phyloP scores from a whole-genome alignment of 2,113 vertebrate genomes.

The Piaya cayana region DNA sequence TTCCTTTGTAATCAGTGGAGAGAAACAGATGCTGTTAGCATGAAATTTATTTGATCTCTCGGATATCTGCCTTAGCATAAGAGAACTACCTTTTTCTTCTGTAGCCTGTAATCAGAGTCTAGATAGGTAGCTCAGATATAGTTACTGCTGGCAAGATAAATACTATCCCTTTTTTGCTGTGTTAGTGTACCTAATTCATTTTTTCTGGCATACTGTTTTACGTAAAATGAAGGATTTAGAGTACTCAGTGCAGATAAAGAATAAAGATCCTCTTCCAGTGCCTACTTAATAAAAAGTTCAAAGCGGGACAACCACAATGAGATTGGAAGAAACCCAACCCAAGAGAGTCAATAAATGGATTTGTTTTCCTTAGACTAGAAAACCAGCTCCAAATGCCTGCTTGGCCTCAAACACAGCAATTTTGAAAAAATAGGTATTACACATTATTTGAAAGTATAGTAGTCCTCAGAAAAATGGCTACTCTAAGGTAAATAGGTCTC shows the following conservation, averaged over 20 bases:
- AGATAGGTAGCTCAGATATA: background rate
- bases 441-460: background rate
- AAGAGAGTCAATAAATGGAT: background rate
- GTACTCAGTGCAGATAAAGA: background rate
- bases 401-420: background rate
- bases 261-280: background rate
- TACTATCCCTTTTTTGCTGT: background rate
- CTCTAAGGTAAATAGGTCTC: background rate
- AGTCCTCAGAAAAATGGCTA: background rate
- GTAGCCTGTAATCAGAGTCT: background rate
- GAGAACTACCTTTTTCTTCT: background rate
- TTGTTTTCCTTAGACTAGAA: background rate
- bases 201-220: background rate
- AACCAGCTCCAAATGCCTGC: background rate
- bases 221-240: background rate
- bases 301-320: background rate
- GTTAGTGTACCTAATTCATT: background rate
- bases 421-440: background rate
- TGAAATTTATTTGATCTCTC: slow-evolving; percentile 1
- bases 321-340: background rate
- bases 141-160: background rate
- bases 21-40: background rate
- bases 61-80: background rate
- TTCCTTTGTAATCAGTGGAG: background rate
- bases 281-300: background rate